A percentile compares a stretch with the other conserved stretches of the same genome.
phyloP scores from a whole-genome alignment of 2,888 invertebrate species.

The Actias luna region DNA sequence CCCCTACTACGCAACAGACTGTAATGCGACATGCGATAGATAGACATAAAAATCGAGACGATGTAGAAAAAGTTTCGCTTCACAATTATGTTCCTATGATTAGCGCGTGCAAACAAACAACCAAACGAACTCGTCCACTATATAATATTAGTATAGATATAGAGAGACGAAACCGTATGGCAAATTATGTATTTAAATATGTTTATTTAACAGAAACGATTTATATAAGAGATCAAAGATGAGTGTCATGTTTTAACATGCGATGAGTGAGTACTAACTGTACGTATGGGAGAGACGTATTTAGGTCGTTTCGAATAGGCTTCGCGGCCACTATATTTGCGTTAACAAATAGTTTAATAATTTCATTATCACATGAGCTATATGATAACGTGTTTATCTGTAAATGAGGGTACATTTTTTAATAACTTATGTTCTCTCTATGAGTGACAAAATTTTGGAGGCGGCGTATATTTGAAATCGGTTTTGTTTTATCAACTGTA shows the following conservation, averaged over 20 bases:
- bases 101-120: too few relatives aligned
- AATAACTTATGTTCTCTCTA: too few relatives aligned
- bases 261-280: background rate
- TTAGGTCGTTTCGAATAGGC: background rate
- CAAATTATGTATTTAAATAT: background rate
- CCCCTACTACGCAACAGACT: too few relatives aligned
- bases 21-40: too few relatives aligned
- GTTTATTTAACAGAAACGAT: conserved; percentile 3
- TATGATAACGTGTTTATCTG: background rate
- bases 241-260: background rate
- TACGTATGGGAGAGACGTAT: background rate
- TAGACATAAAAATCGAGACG: too few relatives aligned
- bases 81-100: too few relatives aligned
- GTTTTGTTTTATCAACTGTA: too few relatives aligned
- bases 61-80: too few relatives aligned
- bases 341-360: background rate
- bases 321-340: background rate
- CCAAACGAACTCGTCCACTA: too few relatives aligned
- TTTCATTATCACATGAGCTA: background rate
- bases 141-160: too few relatives aligned
- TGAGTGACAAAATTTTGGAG: too few relatives aligned
- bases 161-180: background rate
- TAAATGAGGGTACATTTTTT: background rate
- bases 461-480: too few relatives aligned
- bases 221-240: conserved; percentile 9